Conservation (phyloP, 2,113 vertebrate species). For the Scomber japonicus region DNA sequence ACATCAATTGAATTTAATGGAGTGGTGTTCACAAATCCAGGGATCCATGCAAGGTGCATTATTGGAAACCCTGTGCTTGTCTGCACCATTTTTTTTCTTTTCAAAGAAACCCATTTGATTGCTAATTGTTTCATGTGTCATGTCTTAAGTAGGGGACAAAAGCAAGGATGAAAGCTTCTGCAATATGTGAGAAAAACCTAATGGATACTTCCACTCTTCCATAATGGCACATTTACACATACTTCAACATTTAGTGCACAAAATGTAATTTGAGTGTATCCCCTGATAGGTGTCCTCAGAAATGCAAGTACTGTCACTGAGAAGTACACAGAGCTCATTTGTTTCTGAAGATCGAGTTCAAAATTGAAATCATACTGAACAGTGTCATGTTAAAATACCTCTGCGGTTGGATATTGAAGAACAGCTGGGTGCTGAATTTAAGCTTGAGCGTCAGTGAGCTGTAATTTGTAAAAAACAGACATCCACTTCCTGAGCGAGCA, state of each 20-base stretch:
- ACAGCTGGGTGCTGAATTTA: conserved; percentile 16
- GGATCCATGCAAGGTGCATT: background rate
- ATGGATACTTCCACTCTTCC: background rate
- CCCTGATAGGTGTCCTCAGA: background rate
- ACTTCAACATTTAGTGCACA: conserved; percentile 11
- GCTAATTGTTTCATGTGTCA: background rate
- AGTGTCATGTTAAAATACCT: background rate
- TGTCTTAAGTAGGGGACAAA: background rate
- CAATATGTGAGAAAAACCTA: background rate
- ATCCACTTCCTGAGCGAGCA: conserved; percentile 44
- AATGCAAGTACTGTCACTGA: conserved; percentile 20
- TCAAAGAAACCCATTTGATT: background rate
- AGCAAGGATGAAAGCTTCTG: background rate
- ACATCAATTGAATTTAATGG: background rate
- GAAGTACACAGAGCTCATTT: background rate
- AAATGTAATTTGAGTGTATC: background rate
- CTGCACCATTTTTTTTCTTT: background rate
- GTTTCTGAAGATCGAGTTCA: conserved; percentile 8
- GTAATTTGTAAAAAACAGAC: conserved; percentile 50
- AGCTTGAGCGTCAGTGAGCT: background rate
- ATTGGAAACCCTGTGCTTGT: background rate
- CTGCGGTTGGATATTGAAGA: background rate
- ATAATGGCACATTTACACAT: background rate
- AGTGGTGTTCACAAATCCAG: background rate
- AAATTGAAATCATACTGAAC: conserved; percentile 14